phyloP scores from a whole-genome alignment of 2,797 vertebrate genomes.

The Cossypha polioptera region DNA sequence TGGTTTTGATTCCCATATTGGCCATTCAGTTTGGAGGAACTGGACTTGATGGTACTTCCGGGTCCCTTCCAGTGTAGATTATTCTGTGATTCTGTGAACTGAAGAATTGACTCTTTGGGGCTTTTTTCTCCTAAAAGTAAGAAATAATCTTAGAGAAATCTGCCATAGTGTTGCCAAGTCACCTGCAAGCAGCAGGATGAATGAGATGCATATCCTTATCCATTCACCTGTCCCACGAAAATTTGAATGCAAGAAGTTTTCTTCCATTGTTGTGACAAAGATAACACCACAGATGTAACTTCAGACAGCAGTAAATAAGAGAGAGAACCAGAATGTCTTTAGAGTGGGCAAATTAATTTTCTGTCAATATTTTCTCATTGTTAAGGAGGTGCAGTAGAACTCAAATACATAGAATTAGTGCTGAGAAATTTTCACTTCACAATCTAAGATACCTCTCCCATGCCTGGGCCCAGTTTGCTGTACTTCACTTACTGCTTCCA shows the following conservation, averaged over 20 bases:
- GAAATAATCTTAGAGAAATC: background rate
- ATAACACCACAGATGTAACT: background rate
- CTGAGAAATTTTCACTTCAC: background rate
- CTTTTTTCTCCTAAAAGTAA: background rate
- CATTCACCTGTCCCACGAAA: background rate
- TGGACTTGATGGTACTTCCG: background rate
- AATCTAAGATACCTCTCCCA: background rate
- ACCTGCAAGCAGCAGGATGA: background rate
- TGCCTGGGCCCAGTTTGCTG: background rate
- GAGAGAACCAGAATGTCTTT: background rate
- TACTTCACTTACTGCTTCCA: background rate
- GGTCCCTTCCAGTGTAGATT: background rate
- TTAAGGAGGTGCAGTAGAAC: background rate
- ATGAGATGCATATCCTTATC: background rate
- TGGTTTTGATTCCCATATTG: background rate
- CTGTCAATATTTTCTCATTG: background rate
- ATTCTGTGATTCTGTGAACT: background rate
- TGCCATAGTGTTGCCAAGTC: background rate
- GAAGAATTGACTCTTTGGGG: accelerated
- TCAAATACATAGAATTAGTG: background rate
- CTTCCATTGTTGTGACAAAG: background rate
- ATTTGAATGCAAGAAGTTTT: background rate
- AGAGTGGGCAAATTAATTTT: background rate
- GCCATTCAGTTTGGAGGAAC: background rate
- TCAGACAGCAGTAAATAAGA: background rate